A percentile compares a stretch with the other conserved stretches of the same genome.
Conservation (phyloP, 2,888 invertebrate genomes). For the Caenorhabditis sulstoni region DNA sequence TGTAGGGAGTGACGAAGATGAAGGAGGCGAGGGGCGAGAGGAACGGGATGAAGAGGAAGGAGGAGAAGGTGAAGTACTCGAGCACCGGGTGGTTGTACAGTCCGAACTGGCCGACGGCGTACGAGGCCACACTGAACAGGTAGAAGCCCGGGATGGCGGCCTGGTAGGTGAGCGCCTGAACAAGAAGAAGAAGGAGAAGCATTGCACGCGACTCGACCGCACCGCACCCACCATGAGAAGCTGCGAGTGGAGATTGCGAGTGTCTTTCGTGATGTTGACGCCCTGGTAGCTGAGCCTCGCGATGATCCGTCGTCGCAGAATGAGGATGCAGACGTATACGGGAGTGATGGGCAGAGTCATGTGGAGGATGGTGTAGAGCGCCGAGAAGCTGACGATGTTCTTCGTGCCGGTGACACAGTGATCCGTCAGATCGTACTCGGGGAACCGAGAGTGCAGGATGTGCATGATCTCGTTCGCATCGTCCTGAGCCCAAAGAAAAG, state of each 20-base stretch:
- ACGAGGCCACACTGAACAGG: conserved; percentile 53
- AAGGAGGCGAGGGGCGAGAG: conserved; percentile 55
- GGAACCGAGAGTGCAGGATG: conserved; percentile 29
- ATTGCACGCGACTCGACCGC: background rate
- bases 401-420: conserved; percentile 46
- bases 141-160: conserved; percentile 56
- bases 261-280: conserved; percentile 53
- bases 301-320: conserved; percentile 50
- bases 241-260: conserved; percentile 58
- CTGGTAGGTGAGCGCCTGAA: conserved; percentile 51
- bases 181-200: background rate
- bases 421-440: conserved; percentile 44
- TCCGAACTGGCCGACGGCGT: conserved; percentile 58
- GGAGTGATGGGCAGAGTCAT: conserved; percentile 65
- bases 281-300: conserved; percentile 33
- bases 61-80: conserved; percentile 56
- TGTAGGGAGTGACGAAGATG: conserved; percentile 59
- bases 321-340: conserved; percentile 56
- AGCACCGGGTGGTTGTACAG: conserved; percentile 60
- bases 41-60: conserved; percentile 51
- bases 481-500: conserved; percentile 45
- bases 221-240: conserved; percentile 48
- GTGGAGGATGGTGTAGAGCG: conserved; percentile 59
- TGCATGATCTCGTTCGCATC: conserved; percentile 26
- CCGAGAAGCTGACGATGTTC: conserved; percentile 42